These are phyloP conservation scores for Brachyhypopomus occidentalis DNA, from an alignment of 2,113 vertebrate species.

Conservation along the genomic window DNA sequence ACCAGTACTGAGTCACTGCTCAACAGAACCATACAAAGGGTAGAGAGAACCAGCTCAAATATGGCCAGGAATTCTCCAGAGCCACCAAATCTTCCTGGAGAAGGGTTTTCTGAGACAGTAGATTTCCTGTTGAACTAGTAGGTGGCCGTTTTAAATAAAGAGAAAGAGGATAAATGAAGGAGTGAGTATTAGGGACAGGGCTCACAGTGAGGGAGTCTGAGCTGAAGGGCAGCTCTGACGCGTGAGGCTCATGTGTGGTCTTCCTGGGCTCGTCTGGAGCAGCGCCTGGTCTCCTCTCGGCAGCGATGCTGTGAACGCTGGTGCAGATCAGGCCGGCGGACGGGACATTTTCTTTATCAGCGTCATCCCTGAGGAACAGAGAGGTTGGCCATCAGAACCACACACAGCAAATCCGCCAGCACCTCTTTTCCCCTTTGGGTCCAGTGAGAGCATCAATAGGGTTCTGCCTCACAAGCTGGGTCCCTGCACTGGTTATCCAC, in stretches of 20 bases:
- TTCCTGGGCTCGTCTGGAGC: slow-evolving; percentile 77
- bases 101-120: background rate
- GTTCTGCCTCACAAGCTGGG: no score
- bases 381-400: slow-evolving; percentile 50
- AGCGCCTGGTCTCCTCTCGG: slow-evolving; percentile 63
- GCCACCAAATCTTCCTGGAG: background rate
- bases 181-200: slow-evolving; percentile 28
- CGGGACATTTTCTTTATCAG: slow-evolving; percentile 92
- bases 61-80: background rate
- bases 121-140: background rate
- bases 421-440: background rate
- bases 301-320: slow-evolving; percentile 70
- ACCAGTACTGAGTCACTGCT: slow-evolving; percentile 27
- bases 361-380: slow-evolving; percentile 66
- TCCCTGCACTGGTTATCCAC: no score
- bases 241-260: slow-evolving; percentile 79
- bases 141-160: background rate
- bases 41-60: background rate
- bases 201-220: slow-evolving; percentile 82
- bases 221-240: slow-evolving; percentile 78
- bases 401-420: background rate
- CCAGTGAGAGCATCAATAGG: background rate
- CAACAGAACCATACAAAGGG: background rate
- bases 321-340: slow-evolving; percentile 69
- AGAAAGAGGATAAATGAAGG: slow-evolving; percentile 8